Percentiles rank a stretch among this genome's conserved stretches.
Conservation (phyloP, 2,888 invertebrate species). For the Ferdinandea cuprea region DNA sequence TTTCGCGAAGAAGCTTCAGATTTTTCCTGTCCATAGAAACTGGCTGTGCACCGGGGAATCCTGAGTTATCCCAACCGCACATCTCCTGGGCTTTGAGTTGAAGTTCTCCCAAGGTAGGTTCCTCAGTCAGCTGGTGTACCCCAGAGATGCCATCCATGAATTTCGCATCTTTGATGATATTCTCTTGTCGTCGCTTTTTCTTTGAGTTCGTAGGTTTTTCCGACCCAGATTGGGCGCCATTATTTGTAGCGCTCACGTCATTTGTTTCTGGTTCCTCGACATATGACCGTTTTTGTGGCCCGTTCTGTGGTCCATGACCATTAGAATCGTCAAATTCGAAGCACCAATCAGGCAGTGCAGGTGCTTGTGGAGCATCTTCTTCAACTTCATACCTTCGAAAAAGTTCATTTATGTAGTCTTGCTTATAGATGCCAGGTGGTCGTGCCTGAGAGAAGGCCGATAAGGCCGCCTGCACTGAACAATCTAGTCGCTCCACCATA, state of each 20-base stretch:
- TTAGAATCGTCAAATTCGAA: constrained; percentile 85
- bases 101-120: constrained; percentile 85
- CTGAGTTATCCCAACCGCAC: constrained; percentile 90
- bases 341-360: constrained; percentile 94
- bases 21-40: constrained; percentile 97
- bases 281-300: constrained; percentile 76
- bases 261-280: constrained; percentile 75
- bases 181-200: constrained; percentile 84
- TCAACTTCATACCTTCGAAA: constrained; percentile 92
- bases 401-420: constrained; percentile 95
- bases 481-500: constrained; percentile 92
- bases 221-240: constrained; percentile 38
- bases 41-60: constrained; percentile 98
- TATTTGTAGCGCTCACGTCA: constrained; percentile 56
- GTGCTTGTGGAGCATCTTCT: constrained; percentile 88
- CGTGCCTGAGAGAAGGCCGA: constrained; percentile 88
- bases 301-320: constrained; percentile 80
- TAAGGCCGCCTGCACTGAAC: constrained; percentile 93
- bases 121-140: constrained; percentile 88
- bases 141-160: constrained; percentile 96
- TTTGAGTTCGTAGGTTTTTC: constrained; percentile 75
- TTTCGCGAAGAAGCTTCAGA: constrained; percentile 88
- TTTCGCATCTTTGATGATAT: constrained; percentile 85
- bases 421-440: constrained; percentile 98
- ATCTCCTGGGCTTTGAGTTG: constrained; percentile 90